Conservation (phyloP, 2,113 vertebrate species). For the Megaleporinus macrocephalus region DNA sequence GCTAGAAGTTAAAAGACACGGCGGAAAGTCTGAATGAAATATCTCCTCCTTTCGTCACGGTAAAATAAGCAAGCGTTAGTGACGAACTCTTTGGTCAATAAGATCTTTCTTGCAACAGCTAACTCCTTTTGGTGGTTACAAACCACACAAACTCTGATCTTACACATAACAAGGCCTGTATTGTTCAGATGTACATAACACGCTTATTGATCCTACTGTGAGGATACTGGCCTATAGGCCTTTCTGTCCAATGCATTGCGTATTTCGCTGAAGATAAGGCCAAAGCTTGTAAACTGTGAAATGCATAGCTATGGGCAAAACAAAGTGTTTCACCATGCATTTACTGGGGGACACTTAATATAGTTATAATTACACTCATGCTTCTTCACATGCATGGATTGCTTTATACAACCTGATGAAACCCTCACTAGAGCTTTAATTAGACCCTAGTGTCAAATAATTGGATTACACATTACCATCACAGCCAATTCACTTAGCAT, state of each 20-base stretch:
- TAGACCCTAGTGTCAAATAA: too few relatives aligned
- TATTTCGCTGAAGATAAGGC: neutral
- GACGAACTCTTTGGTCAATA: constrained; percentile 17
- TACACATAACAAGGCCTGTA: neutral
- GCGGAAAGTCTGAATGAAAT: neutral
- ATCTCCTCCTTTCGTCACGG: neutral
- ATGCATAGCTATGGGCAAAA: too few relatives aligned
- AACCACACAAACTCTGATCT: constrained; percentile 10
- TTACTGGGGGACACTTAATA: too few relatives aligned
- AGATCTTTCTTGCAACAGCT: constrained; percentile 11
- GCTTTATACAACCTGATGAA: too few relatives aligned
- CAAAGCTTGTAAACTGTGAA: too few relatives aligned
- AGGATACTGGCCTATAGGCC: neutral
- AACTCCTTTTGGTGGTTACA: neutral
- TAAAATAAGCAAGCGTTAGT: neutral
- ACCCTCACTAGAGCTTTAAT: too few relatives aligned
- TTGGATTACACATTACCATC: too few relatives aligned
- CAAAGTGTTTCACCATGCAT: too few relatives aligned
- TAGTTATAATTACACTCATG: too few relatives aligned
- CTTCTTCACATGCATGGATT: too few relatives aligned
- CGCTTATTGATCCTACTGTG: neutral
- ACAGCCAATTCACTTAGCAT: too few relatives aligned
- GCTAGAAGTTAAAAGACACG: neutral
- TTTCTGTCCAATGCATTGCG: neutral
- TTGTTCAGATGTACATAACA: neutral